A percentile compares a stretch with the other conserved stretches of the same genome.
Evolutionary conservation across 2,888 invertebrate genomes (phyloP).

Genomic region (Parnassius mnemosyne): DNA sequence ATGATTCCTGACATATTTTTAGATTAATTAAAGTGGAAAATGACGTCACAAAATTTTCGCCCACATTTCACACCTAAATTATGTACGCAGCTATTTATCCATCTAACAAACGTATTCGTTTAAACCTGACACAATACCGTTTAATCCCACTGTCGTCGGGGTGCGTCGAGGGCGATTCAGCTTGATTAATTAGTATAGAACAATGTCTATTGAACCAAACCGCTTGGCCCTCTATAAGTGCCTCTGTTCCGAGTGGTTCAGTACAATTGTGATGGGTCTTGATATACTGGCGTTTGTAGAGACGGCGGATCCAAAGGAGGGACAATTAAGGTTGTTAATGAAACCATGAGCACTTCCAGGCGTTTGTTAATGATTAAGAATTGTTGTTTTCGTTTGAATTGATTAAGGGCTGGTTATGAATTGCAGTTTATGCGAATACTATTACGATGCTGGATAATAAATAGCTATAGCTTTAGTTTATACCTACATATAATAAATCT

Average conservation of each 20-base stretch:
- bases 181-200: constrained; percentile 67
- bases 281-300: constrained; percentile 31
- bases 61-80: constrained; percentile 27
- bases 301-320: constrained; percentile 40
- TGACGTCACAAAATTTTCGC: constrained; percentile 9
- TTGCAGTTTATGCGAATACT: constrained; percentile 15
- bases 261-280: constrained; percentile 25
- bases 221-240: not conserved
- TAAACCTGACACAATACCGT: constrained; percentile 64
- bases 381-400: constrained; percentile 30
- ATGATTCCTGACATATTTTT: too few species aligned
- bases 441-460: not conserved
- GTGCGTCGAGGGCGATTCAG: constrained; percentile 47
- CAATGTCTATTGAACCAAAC: constrained; percentile 35
- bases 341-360: constrained; percentile 46
- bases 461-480: not conserved
- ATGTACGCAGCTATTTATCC: constrained; percentile 31
- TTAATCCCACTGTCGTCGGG: constrained; percentile 58
- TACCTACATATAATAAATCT: too few species aligned
- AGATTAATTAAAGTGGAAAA: not conserved
- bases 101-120: constrained; percentile 34
- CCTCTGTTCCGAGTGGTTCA: not conserved
- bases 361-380: constrained; percentile 46
- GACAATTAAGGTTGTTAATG: constrained; percentile 55
- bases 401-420: constrained; percentile 27